Conservation (phyloP, 2,797 vertebrate species). For the Urophycis tenuis region DNA sequence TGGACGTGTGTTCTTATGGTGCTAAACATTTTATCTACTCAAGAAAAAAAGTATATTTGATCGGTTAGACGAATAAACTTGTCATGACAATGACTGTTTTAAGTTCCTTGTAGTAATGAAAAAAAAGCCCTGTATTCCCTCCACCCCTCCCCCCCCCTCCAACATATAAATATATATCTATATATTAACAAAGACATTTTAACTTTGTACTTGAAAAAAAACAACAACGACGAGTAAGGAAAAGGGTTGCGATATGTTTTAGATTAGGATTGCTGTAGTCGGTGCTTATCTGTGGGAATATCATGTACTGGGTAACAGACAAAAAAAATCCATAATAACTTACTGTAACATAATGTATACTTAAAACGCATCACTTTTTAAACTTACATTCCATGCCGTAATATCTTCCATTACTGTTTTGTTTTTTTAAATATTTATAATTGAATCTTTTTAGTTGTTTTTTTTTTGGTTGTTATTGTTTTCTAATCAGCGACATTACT, state of each 20-base stretch:
- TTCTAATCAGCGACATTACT: slow-evolving; percentile 83
- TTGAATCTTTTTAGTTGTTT: slow-evolving; percentile 52
- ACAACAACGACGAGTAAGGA: slow-evolving; percentile 68
- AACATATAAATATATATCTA: slow-evolving; percentile 61
- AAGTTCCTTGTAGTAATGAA: slow-evolving; percentile 86
- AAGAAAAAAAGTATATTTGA: slow-evolving; percentile 82
- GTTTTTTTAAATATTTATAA: slow-evolving; percentile 56
- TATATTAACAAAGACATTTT: slow-evolving; percentile 99
- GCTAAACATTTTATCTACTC: slow-evolving; percentile 97
- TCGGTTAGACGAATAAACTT: slow-evolving; percentile 88
- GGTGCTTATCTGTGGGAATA: slow-evolving; percentile 97
- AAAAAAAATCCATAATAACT: slow-evolving; percentile 78
- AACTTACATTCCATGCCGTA: slow-evolving; percentile 86
- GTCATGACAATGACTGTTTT: slow-evolving; percentile 94
- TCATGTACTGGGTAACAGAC: slow-evolving; percentile 78
- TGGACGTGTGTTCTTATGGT: slow-evolving; percentile 89
- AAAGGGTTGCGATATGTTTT: slow-evolving; percentile 96
- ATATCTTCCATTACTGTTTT: slow-evolving; percentile 67
- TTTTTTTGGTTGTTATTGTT: slow-evolving; percentile 63
- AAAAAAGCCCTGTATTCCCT: slow-evolving; percentile 88
- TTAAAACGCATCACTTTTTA: slow-evolving; percentile 70
- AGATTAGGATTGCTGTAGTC: slow-evolving; percentile 99
- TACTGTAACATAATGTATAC: slow-evolving; percentile 82
- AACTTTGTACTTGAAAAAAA: slow-evolving; percentile 98
- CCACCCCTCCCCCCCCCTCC: slow-evolving; percentile 63